Evolutionary conservation across 2,888 invertebrate genomes (phyloP).

Genomic region (Oxytorus armatus): DNA sequence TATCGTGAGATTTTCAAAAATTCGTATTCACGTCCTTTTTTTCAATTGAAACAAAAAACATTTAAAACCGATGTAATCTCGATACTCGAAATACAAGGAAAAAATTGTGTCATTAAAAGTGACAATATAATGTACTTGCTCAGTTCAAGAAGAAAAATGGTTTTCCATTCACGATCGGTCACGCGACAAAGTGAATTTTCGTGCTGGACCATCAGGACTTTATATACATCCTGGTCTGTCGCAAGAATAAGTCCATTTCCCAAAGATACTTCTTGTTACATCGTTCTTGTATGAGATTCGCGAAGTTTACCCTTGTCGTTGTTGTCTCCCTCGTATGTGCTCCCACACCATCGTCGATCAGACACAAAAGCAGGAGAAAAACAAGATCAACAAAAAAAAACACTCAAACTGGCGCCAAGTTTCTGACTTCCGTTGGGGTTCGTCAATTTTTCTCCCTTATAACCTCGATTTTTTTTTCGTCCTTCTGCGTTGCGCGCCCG

Average conservation of each 20-base stretch:
- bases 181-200: conserved; percentile 53
- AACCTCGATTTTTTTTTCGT: conserved; percentile 36
- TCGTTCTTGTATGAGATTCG: conserved; percentile 9
- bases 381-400: conserved; percentile 29
- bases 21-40: too few species aligned
- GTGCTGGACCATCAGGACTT: conserved; percentile 9
- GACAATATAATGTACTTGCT: background rate
- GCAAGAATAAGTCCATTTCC: conserved; percentile 39
- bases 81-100: background rate
- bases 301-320: conserved; percentile 24
- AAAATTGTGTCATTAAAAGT: background rate
- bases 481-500: conserved; percentile 16
- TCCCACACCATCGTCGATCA: background rate
- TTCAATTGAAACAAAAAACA: too few species aligned
- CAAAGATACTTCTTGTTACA: conserved; percentile 18
- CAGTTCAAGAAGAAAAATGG: background rate
- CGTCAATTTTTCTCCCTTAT: conserved; percentile 3
- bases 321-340: background rate
- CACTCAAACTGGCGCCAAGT: conserved; percentile 63
- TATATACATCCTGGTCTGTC: background rate
- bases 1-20: too few species aligned
- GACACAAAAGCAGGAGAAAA: background rate
- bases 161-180: background rate
- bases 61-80: too few species aligned
- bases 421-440: conserved; percentile 32